These are phyloP conservation scores for Cuculus canorus DNA, from an alignment of 2,797 vertebrate species.

Conservation along the genomic window DNA sequence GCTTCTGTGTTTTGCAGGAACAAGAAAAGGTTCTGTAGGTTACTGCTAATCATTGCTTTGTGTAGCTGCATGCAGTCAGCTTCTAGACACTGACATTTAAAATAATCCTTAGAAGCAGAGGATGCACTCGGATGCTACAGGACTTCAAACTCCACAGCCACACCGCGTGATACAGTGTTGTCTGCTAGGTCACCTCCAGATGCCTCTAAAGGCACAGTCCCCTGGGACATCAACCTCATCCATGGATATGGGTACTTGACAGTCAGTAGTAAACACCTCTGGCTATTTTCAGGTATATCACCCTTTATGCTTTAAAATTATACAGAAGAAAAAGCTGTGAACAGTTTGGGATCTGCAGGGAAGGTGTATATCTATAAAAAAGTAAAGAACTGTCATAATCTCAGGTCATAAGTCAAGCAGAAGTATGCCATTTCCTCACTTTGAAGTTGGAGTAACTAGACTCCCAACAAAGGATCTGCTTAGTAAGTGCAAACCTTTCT, in stretches of 20 bases:
- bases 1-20: neutral
- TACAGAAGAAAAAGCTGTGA: neutral
- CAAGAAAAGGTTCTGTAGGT: neutral
- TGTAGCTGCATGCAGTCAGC: neutral
- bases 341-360: neutral
- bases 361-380: rapidly evolving
- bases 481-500: neutral
- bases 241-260: rapidly evolving
- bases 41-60: neutral
- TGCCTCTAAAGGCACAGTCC: neutral
- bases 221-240: rapidly evolving
- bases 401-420: neutral
- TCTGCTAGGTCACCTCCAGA: neutral
- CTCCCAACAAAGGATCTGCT: neutral
- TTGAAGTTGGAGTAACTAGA: neutral
- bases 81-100: neutral
- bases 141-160: neutral
- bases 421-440: rapidly evolving
- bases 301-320: rapidly evolving
- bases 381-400: rapidly evolving
- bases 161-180: rapidly evolving
- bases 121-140: neutral
- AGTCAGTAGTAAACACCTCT: neutral
- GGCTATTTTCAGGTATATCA: neutral
- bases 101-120: neutral